A percentile compares a stretch with the other conserved stretches of the same genome.
phyloP scores from a whole-genome alignment of 2,797 vertebrate species.

The Chiroxiphia lanceolata region DNA sequence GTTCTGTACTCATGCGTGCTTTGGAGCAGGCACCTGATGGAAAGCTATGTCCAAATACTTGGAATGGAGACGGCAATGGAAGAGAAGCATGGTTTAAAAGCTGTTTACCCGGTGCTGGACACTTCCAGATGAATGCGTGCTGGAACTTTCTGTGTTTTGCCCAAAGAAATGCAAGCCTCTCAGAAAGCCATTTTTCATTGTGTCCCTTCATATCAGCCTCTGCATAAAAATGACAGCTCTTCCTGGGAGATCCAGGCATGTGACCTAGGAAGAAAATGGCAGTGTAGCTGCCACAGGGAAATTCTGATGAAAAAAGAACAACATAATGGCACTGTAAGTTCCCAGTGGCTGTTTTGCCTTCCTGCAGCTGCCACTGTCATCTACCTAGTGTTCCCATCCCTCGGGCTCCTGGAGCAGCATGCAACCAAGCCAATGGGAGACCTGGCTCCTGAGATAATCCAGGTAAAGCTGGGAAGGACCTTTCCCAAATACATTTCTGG shows the following conservation, averaged over 20 bases:
- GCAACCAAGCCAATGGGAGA: not conserved
- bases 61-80: not conserved
- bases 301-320: not conserved
- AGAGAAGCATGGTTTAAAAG: not conserved
- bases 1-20: not conserved
- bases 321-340: not conserved
- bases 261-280: not conserved
- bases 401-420: not conserved
- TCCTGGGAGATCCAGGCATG: not conserved
- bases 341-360: not conserved
- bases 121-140: rapidly evolving
- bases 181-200: not conserved
- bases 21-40: not conserved
- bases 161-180: not conserved
- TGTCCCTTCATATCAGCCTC: not conserved
- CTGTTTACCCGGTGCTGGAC: not conserved
- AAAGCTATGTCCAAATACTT: not conserved
- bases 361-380: not conserved
- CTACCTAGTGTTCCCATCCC: not conserved
- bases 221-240: not conserved
- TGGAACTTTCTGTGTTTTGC: not conserved
- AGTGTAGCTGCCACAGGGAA: not conserved
- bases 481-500: not conserved
- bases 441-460: not conserved
- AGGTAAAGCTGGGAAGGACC: not conserved